These are phyloP conservation scores for Scolopax rusticola DNA, from an alignment of 2,797 vertebrate species.

Conservation along the genomic window DNA sequence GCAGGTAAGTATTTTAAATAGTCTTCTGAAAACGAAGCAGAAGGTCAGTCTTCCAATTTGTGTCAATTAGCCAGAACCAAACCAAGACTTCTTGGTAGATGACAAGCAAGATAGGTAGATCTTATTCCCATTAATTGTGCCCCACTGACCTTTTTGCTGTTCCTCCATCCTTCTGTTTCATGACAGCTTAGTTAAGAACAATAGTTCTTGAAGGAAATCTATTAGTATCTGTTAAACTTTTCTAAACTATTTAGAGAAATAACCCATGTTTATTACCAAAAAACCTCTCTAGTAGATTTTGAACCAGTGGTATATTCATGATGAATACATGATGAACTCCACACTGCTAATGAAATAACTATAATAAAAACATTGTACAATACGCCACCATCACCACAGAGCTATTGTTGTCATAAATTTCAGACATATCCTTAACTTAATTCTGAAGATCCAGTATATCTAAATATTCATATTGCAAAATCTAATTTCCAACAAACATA, in stretches of 20 bases:
- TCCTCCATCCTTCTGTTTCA: not conserved
- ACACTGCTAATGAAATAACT: not conserved
- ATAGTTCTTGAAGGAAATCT: not conserved
- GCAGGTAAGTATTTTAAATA: not conserved
- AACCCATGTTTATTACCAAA: not conserved
- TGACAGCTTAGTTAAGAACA: not conserved
- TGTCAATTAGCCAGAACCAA: not conserved
- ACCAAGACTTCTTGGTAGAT: not conserved
- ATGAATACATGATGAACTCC: not conserved
- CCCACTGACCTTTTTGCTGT: not conserved
- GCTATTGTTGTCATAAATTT: not conserved
- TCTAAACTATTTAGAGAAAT: not conserved
- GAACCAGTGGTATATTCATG: not conserved
- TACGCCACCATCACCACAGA: not conserved
- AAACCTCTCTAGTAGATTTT: not conserved
- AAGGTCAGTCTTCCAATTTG: not conserved
- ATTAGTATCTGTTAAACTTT: not conserved
- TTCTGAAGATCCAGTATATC: not conserved
- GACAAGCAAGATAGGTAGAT: not conserved
- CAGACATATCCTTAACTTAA: not conserved
- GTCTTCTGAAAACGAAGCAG: not conserved
- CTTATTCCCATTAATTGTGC: not conserved
- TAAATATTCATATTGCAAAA: not conserved
- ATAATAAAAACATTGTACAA: not conserved
- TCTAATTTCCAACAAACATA: not conserved